phyloP scores from a whole-genome alignment of 1,140 invertebrate species.

The Protaetia brevitarsis region DNA sequence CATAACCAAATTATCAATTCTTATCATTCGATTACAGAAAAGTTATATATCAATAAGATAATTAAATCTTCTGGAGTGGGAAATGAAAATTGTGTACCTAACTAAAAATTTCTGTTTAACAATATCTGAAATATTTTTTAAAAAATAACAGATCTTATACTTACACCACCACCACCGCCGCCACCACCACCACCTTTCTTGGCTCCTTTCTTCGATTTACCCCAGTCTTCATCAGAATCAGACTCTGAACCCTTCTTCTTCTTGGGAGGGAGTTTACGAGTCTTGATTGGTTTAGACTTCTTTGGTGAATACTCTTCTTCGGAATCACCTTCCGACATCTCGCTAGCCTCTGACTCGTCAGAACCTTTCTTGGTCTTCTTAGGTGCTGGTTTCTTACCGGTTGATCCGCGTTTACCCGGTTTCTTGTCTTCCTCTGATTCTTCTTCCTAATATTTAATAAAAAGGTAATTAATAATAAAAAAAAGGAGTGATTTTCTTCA shows the following conservation, averaged over 20 bases:
- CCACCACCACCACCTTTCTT: constrained; percentile 48
- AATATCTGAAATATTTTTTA: too few relatives aligned
- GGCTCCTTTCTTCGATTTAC: constrained; percentile 58
- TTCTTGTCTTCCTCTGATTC: constrained; percentile 60
- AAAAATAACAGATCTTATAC: background rate
- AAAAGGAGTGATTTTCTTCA: background rate
- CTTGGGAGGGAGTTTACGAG: constrained; percentile 51
- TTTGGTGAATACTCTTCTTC: constrained; percentile 69
- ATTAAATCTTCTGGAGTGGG: too few relatives aligned
- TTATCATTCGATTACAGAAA: too few relatives aligned
- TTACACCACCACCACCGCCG: constrained; percentile 4
- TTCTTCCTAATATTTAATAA: constrained; percentile 47
- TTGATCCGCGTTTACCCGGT: constrained; percentile 56
- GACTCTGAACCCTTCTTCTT: constrained; percentile 71
- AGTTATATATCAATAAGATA: too few relatives aligned
- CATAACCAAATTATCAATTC: too few relatives aligned
- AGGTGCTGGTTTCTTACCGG: constrained; percentile 54
- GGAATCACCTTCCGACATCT: constrained; percentile 61
- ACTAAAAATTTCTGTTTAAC: too few relatives aligned
- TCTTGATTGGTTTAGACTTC: constrained; percentile 50
- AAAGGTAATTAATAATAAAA: background rate
- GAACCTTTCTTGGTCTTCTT: constrained; percentile 58
- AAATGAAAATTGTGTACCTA: too few relatives aligned
- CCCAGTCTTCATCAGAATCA: constrained; percentile 77
- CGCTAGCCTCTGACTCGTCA: constrained; percentile 60